Conservation (phyloP, 2,113 vertebrate genomes). For the Leucopsar rothschildi region DNA sequence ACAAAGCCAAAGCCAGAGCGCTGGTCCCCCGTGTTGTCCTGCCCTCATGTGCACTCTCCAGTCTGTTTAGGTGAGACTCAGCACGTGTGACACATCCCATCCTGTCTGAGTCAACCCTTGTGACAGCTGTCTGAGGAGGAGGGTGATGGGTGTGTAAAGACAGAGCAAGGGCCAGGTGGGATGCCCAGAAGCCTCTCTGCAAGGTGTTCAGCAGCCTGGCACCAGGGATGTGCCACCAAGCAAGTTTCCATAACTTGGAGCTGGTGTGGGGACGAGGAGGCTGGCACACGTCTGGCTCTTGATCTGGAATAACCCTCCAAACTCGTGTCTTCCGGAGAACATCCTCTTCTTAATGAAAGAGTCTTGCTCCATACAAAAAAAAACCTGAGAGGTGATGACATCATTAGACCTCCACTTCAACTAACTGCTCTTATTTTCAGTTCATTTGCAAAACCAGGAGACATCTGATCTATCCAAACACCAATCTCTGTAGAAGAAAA, state of each 20-base stretch:
- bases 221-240: not conserved
- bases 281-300: not conserved
- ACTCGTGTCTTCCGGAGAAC: not conserved
- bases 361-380: not conserved
- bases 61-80: not conserved
- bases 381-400: not conserved
- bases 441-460: not conserved
- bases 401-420: not conserved
- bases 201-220: not conserved
- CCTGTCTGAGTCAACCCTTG: accelerated
- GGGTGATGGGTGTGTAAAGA: not conserved
- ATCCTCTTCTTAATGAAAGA: not conserved
- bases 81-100: not conserved
- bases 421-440: not conserved
- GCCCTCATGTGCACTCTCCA: not conserved
- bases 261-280: accelerated
- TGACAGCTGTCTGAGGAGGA: not conserved
- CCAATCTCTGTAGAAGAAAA: not conserved
- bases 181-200: not conserved
- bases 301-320: not conserved
- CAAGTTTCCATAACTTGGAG: not conserved
- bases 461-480: not conserved
- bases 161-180: not conserved
- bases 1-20: not conserved
- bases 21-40: not conserved